Percentiles rank a stretch among this genome's conserved stretches.
Evolutionary conservation across 1,140 invertebrate species (phyloP).

Genomic region (Drosophila auraria): DNA sequence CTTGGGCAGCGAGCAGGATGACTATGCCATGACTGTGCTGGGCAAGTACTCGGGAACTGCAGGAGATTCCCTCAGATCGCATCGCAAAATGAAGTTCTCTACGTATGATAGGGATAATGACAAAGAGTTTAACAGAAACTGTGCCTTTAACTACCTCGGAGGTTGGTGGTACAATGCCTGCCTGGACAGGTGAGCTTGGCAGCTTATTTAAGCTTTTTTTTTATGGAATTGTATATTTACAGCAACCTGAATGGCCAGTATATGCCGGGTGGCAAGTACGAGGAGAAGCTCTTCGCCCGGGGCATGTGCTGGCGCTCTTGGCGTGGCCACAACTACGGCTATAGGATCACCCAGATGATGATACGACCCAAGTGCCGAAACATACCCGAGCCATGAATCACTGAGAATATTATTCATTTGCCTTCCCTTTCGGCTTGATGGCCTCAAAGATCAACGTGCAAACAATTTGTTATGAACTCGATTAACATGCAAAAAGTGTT

Average conservation of each 20-base stretch:
- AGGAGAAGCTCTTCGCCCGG: conserved; percentile 61
- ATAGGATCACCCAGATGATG: conserved; percentile 67
- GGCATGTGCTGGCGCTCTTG: conserved; percentile 75
- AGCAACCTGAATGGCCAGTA: conserved; percentile 72
- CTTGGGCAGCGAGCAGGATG: conserved; percentile 87
- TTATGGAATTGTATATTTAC: accelerated
- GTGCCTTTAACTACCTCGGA: conserved; percentile 88
- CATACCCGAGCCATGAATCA: conserved; percentile 25
- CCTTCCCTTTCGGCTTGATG: conserved; percentile 2
- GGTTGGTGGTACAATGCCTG: conserved; percentile 89
- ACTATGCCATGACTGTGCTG: conserved; percentile 88
- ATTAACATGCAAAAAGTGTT: conserved; percentile 44
- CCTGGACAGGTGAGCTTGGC: conserved; percentile 56
- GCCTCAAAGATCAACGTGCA: conserved; percentile 24
- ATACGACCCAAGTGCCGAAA: conserved; percentile 65
- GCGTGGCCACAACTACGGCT: conserved; percentile 72
- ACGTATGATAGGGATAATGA: conserved; percentile 88
- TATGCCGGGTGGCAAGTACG: conserved; percentile 59
- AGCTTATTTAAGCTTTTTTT: accelerated
- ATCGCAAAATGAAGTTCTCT: conserved; percentile 46
- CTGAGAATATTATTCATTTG: conserved; percentile 17
- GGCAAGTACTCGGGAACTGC: conserved; percentile 85
- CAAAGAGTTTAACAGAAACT: conserved; percentile 87
- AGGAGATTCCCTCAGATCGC: conserved; percentile 49
- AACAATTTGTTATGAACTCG: conserved; percentile 29